Percentiles rank a stretch among this genome's conserved stretches.
These are phyloP conservation scores for Dendrocopos noguchii DNA, from an alignment of 2,113 vertebrate genomes.

Conservation along the genomic window DNA sequence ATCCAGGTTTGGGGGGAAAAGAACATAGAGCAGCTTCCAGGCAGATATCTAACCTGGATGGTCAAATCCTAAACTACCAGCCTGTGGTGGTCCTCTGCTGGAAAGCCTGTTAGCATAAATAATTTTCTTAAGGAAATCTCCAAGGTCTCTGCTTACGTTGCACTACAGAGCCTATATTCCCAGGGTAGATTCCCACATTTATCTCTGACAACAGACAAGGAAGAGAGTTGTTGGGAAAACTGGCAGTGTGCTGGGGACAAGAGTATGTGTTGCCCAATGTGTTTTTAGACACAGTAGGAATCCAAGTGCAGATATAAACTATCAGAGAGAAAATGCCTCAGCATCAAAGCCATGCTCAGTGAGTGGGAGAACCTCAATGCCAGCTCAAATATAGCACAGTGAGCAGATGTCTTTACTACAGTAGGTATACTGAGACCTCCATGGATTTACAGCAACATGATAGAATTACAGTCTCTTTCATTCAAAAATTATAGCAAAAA, in stretches of 20 bases:
- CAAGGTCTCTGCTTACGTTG: background rate
- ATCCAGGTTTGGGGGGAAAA: background rate
- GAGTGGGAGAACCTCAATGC: background rate
- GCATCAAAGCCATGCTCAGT: background rate
- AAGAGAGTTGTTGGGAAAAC: background rate
- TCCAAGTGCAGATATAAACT: background rate
- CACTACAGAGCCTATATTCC: background rate
- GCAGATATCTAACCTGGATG: background rate
- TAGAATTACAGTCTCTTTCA: background rate
- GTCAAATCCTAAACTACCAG: background rate
- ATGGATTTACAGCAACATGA: slow-evolving; percentile 18
- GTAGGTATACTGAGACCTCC: background rate
- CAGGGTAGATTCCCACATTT: background rate
- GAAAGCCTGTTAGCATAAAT: background rate
- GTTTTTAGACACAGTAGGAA: background rate
- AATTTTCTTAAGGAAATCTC: background rate
- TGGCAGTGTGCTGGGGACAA: background rate
- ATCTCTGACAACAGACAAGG: background rate
- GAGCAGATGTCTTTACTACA: slow-evolving; percentile 66
- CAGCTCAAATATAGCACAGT: slow-evolving; percentile 41
- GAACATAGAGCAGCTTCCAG: background rate
- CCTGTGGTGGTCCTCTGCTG: background rate
- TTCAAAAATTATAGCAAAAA: slow-evolving; percentile 38
- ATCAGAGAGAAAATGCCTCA: slow-evolving; percentile 4
- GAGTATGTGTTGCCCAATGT: background rate